Base-by-base conservation (phyloP, 2,888 invertebrate genomes). In the Aspidiotus rigidus region DNA sequence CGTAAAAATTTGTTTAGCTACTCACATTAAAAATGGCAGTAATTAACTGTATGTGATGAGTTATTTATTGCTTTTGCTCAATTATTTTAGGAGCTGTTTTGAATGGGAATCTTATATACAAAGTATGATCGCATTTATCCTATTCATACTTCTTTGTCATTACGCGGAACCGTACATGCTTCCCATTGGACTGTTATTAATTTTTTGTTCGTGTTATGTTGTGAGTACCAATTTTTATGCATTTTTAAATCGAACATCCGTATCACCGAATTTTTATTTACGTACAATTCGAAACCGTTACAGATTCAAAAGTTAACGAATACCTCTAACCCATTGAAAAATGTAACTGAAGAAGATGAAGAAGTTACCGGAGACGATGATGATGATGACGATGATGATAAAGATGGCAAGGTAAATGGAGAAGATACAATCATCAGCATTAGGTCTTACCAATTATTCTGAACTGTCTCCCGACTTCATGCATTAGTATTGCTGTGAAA, bases 131-230 rank as follows among this genome's bases (percentile, higher is more conserved):
- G 93, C 95, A 1, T 84, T 98, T 63, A 79, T 90, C 17, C 80
- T 88, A 15, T 99, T 94, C 85, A 83, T 98, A 66, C 80, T 93
- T 0, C 85, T 90, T 69, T 94, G 94, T 75, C 93, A 94, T 78
- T 93, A 92, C 79, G 95, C 96, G 77, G 89, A 99, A 78, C 88
- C 95, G 75, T 98, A 92, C 84, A 97, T 98, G 88, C 79, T 96
- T 70, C 98, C 98, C 0, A 81, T 89, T 5, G 81, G 87, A 11
- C 81, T 94, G 39, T 81, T 98, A 16, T 79, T 93, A 44, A 82
- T 96, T 71, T 91, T 97, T 75, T 80, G 89, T 72, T 83, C 88
- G 79, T 86, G 86, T 77, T 85, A 86, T 75, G 77, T 86, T 74
- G 86, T 88, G 75, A 79, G 81, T 76, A 74, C 41, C 53, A 53